Evolutionary conservation across 2,797 vertebrate species (phyloP).

Genomic region (Clarias fuscus): DNA sequence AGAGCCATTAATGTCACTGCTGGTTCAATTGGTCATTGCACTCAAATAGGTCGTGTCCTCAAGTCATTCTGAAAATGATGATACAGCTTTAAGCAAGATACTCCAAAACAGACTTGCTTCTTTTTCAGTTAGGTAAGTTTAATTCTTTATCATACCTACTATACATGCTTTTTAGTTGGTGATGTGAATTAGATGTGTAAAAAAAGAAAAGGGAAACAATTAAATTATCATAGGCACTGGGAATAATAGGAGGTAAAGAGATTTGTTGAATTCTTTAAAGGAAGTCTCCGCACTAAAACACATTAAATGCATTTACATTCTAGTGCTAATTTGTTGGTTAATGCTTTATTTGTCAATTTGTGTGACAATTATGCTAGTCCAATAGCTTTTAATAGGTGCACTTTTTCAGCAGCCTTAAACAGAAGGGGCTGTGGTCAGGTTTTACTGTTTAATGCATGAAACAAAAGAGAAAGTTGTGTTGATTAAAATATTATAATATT

Average conservation of each 20-base stretch:
- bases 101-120: not conserved
- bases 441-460: not conserved
- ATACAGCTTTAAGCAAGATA: conserved; percentile 12
- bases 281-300: not conserved
- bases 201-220: not conserved
- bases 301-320: not conserved
- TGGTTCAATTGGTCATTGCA: conserved; percentile 22
- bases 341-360: not conserved
- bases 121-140: not conserved
- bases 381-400: not conserved
- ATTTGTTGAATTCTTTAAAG: not conserved
- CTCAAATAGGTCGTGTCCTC: conserved; percentile 6
- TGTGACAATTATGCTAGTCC: not conserved
- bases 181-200: not conserved
- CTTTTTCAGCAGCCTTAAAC: not conserved
- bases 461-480: not conserved
- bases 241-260: not conserved
- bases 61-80: conserved; percentile 7
- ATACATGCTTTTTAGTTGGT: not conserved
- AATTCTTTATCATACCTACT: not conserved
- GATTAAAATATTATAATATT: not conserved
- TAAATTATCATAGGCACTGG: not conserved
- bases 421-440: not conserved
- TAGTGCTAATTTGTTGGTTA: not conserved
- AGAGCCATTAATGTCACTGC: conserved; percentile 11